Conservation (phyloP, 2,888 invertebrate species). For the Mythimna lalbum region DNA sequence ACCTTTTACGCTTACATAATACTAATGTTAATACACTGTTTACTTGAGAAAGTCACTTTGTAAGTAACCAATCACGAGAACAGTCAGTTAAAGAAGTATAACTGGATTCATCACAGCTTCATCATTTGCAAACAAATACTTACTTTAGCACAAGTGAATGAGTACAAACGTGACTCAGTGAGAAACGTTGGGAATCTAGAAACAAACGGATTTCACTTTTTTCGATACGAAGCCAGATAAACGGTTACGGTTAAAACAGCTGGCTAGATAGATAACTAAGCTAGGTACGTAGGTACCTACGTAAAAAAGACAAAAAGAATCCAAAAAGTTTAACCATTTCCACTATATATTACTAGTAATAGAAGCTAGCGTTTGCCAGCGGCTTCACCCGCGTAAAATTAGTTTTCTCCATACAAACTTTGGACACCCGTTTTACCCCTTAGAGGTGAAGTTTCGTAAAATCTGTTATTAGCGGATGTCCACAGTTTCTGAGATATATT, state of each 20-base stretch:
- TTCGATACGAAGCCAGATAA: conserved; percentile 60
- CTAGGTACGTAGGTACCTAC: not conserved
- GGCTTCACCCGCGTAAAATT: too few relatives aligned
- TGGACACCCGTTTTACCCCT: too few relatives aligned
- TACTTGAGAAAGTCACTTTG: conserved; percentile 37
- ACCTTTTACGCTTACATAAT: conserved; percentile 40
- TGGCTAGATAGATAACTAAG: not conserved
- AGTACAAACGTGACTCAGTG: conserved; percentile 34
- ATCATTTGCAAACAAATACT: conserved; percentile 51
- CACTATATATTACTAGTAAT: too few relatives aligned
- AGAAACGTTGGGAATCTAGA: conserved; percentile 47
- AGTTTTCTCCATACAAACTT: too few relatives aligned
- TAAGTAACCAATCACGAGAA: conserved; percentile 38
- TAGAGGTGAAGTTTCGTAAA: too few relatives aligned
- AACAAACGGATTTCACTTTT: conserved; percentile 63
- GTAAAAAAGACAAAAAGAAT: not conserved
- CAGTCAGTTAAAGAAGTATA: conserved; percentile 38
- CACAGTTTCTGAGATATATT: too few relatives aligned
- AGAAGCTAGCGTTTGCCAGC: too few relatives aligned
- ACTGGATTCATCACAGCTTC: conserved; percentile 36
- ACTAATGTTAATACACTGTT: conserved; percentile 15
- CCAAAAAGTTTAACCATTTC: conserved; percentile 1
- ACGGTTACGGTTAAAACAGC: conserved; percentile 9
- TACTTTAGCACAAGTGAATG: conserved; percentile 30
- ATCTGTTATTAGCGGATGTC: too few relatives aligned